A percentile compares a stretch with the other conserved stretches of the same genome.
These are phyloP conservation scores for Myxocyprinus asiaticus DNA, from an alignment of 2,113 vertebrate species.

Conservation along the genomic window DNA sequence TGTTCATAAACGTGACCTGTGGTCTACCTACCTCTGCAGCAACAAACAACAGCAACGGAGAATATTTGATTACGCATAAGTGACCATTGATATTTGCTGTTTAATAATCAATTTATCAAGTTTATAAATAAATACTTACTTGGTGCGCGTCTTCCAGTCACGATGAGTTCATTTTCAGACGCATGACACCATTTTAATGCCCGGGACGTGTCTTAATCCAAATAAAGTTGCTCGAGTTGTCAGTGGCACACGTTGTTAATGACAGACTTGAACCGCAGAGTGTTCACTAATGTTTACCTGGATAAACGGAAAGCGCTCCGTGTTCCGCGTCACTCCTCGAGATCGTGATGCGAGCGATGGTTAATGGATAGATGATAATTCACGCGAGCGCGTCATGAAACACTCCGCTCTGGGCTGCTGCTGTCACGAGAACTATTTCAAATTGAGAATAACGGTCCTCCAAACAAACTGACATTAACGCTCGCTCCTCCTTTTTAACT, in stretches of 20 bases:
- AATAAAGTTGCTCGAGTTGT: slow-evolving; percentile 21
- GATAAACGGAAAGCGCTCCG: slow-evolving; percentile 12
- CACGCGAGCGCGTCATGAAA: slow-evolving; percentile 29
- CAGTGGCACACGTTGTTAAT: not conserved
- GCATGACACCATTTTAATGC: slow-evolving; percentile 7
- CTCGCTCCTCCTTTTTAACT: slow-evolving; percentile 52
- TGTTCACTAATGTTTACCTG: slow-evolving; percentile 15
- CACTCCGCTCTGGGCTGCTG: slow-evolving; percentile 8
- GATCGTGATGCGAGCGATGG: slow-evolving; percentile 6
- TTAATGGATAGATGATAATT: slow-evolving; percentile 35
- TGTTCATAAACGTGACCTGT: too few species aligned
- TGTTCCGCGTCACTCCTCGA: slow-evolving; percentile 6
- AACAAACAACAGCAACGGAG: too few species aligned
- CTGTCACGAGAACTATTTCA: slow-evolving; percentile 30
- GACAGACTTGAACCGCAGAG: not conserved
- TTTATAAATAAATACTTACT: slow-evolving; percentile 10
- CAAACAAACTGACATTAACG: not conserved
- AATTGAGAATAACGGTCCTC: slow-evolving; percentile 28
- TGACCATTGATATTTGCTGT: too few species aligned
- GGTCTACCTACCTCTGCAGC: too few species aligned
- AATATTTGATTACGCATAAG: too few species aligned
- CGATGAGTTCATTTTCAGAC: slow-evolving; percentile 12
- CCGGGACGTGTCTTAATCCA: slow-evolving; percentile 27
- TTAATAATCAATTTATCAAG: too few species aligned
- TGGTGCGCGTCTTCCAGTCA: slow-evolving; percentile 7